Evolutionary conservation across 2,888 invertebrate genomes (phyloP).

Genomic region (Cantharis lateralis): DNA sequence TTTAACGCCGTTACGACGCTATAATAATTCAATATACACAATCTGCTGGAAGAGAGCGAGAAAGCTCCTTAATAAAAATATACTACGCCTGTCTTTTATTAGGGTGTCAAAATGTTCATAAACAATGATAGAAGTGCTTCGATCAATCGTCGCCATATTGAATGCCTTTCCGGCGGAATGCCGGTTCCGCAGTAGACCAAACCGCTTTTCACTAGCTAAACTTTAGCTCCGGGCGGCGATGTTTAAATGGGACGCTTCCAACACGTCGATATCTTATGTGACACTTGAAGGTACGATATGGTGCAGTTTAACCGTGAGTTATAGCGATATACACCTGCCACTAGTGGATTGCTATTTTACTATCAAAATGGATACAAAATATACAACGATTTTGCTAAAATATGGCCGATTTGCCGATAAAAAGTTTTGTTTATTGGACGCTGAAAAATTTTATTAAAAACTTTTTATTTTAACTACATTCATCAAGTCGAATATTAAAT

Average conservation of each 20-base stretch:
- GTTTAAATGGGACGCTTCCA: constrained; percentile 19
- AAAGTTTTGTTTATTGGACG: neutral
- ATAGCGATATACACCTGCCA: constrained; percentile 30
- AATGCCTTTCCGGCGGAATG: constrained; percentile 39
- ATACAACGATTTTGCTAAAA: neutral
- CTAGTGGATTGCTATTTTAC: constrained; percentile 30
- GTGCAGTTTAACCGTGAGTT: constrained; percentile 36
- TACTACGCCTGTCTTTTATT: constrained; percentile 28
- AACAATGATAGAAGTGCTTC: constrained; percentile 44
- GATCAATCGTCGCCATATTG: constrained; percentile 41
- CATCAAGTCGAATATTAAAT: neutral
- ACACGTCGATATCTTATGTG: constrained; percentile 44
- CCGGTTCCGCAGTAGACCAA: constrained; percentile 30
- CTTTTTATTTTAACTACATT: neutral
- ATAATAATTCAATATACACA: constrained; percentile 18
- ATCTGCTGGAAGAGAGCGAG: constrained; percentile 10
- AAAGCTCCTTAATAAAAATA: constrained; percentile 22
- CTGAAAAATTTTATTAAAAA: neutral
- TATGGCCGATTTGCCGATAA: neutral
- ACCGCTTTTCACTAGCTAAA: constrained; percentile 9
- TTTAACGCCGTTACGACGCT: constrained; percentile 8
- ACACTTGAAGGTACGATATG: constrained; percentile 38
- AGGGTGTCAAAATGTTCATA: constrained; percentile 44
- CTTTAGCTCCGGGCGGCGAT: constrained; percentile 9
- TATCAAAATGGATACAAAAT: constrained; percentile 2